phyloP scores from a whole-genome alignment of 1,140 invertebrate genomes.

The Platorchestia sp. region DNA sequence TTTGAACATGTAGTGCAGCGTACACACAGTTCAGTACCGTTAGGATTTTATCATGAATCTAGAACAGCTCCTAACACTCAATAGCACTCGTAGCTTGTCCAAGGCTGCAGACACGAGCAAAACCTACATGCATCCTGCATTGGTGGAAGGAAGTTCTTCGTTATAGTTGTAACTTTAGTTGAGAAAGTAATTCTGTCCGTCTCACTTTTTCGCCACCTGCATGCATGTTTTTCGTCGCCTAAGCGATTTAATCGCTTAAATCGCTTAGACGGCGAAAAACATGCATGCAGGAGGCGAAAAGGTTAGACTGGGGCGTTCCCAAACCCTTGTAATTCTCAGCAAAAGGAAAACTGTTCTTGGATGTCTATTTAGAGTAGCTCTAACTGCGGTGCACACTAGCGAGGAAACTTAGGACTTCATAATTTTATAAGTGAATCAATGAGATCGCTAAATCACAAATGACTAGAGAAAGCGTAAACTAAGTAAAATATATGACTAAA shows the following conservation, averaged over 20 bases:
- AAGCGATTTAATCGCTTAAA: neutral
- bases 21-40: neutral
- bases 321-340: no score
- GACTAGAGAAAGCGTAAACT: no score
- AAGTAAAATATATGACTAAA: no score
- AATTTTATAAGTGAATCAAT: neutral
- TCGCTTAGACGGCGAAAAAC: no score
- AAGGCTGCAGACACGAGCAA: neutral
- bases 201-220: neutral
- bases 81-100: neutral
- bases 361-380: no score
- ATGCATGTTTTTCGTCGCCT: neutral
- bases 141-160: neutral
- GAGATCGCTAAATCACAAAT: no score
- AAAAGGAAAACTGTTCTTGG: no score
- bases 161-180: neutral
- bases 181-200: neutral
- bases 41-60: neutral
- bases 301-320: no score
- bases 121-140: neutral
- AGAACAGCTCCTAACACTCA: neutral
- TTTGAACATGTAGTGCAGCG: neutral
- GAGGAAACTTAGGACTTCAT: neutral
- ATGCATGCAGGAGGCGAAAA: no score
- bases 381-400: no score